These are phyloP conservation scores for Nipponacmea schrenckii DNA, from an alignment of 2,888 invertebrate genomes.

Conservation along the genomic window DNA sequence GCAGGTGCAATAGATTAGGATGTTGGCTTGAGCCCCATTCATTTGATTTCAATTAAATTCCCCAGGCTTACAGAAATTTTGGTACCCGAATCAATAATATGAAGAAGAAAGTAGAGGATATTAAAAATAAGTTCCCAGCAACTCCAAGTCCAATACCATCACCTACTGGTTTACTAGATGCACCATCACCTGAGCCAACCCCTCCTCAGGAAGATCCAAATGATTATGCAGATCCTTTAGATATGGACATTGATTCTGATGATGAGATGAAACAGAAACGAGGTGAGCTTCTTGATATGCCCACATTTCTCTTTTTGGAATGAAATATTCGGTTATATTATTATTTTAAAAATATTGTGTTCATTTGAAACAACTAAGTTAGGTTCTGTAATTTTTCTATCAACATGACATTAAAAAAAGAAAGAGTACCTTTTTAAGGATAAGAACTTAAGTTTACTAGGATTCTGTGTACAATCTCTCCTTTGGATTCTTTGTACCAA, in stretches of 20 bases:
- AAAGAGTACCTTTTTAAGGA: too few relatives aligned
- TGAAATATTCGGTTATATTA: too few relatives aligned
- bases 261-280: constrained; percentile 35
- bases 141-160: constrained; percentile 73
- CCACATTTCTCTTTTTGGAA: too few relatives aligned
- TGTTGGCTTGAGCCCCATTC: too few relatives aligned
- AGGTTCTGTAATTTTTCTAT: too few relatives aligned
- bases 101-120: constrained; percentile 86
- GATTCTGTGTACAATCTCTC: too few relatives aligned
- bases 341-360: too few relatives aligned
- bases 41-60: constrained; percentile 11
- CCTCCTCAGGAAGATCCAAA: constrained; percentile 43
- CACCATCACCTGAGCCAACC: constrained; percentile 81
- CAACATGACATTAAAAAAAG: too few relatives aligned
- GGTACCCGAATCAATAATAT: constrained; percentile 86
- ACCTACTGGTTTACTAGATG: constrained; percentile 74
- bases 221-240: constrained; percentile 57
- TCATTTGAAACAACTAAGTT: too few relatives aligned
- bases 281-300: neutral
- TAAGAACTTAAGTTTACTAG: too few relatives aligned
- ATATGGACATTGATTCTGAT: constrained; percentile 61
- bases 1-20: too few relatives aligned
- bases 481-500: too few relatives aligned
- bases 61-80: constrained; percentile 93
- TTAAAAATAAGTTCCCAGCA: constrained; percentile 77